A percentile compares a stretch with the other conserved stretches of the same genome.
These are phyloP conservation scores for Agriopis marginaria DNA, from an alignment of 2,888 invertebrate genomes.

Conservation along the genomic window DNA sequence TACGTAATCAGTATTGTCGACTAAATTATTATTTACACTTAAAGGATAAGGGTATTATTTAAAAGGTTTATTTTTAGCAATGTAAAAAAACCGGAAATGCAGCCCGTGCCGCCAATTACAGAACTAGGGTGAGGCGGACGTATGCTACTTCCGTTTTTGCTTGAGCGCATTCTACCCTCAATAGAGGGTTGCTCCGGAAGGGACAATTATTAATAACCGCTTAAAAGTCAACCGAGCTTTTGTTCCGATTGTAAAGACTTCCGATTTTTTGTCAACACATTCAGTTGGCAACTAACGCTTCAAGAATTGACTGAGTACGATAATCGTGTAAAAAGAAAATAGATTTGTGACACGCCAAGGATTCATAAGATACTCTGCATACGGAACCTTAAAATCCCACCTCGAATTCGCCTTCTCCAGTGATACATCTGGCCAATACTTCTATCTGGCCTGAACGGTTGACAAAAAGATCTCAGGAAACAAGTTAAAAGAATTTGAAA, in stretches of 20 bases:
- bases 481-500: too few species aligned
- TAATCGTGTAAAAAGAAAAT: conserved; percentile 18
- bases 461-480: too few species aligned
- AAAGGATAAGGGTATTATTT: too few species aligned
- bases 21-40: not conserved
- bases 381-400: too few species aligned
- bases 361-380: too few species aligned
- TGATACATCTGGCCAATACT: too few species aligned
- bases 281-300: conserved; percentile 20
- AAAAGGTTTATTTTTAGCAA: conserved; percentile 26
- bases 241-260: conserved; percentile 68
- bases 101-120: conserved; percentile 82
- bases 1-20: not conserved
- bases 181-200: conserved; percentile 80
- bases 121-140: conserved; percentile 74
- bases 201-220: conserved; percentile 77
- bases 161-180: conserved; percentile 73
- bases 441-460: too few species aligned
- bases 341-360: not conserved
- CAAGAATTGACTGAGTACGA: not conserved
- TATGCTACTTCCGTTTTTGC: conserved; percentile 83
- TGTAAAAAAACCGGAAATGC: conserved; percentile 71
- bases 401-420: too few species aligned
- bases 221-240: conserved; percentile 75
- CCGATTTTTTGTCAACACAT: conserved; percentile 55